These are phyloP conservation scores for Aulostomus chinensis DNA, from an alignment of 2,797 vertebrate species.

Conservation along the genomic window DNA sequence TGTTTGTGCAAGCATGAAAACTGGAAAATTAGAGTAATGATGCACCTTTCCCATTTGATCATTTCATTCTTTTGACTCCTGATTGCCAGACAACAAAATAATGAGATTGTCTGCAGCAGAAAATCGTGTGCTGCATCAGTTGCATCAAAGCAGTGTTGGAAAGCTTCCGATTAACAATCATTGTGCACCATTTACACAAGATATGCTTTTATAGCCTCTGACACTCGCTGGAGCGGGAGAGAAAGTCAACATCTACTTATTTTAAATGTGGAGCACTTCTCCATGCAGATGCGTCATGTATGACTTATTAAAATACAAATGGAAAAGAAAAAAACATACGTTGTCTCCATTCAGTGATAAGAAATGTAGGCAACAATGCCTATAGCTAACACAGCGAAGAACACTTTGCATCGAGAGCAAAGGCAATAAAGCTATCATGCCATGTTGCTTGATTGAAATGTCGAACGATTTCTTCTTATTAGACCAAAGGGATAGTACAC, in stretches of 20 bases:
- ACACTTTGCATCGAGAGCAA: conserved; percentile 5
- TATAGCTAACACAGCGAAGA: conserved; percentile 11
- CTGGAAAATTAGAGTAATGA: conserved; percentile 40
- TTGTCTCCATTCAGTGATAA: conserved; percentile 18
- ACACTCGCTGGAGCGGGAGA: conserved; percentile 28
- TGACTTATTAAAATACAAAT: no score
- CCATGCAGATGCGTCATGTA: no score
- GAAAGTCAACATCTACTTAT: conserved; percentile 2
- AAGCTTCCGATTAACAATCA: conserved; percentile 25
- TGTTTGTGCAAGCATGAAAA: conserved; percentile 15
- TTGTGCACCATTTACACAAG: conserved; percentile 19
- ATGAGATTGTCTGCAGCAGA: conserved; percentile 29
- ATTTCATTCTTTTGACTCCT: conserved; percentile 50
- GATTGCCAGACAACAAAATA: conserved; percentile 55
- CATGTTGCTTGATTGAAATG: conserved; percentile 4
- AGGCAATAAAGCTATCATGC: no score
- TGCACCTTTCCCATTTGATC: conserved; percentile 12
- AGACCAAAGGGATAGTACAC: conserved; percentile 3
- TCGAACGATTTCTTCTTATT: conserved; percentile 8
- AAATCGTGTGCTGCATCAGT: conserved; percentile 1
- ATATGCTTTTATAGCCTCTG: conserved; percentile 36
- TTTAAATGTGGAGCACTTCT: no score
- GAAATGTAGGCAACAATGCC: not conserved
- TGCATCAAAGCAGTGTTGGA: conserved; percentile 14
- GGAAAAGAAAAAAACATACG: no score